Evolutionary conservation across 2,113 vertebrate genomes (phyloP), one percentile per base, ranked within the genome.

Genomic region (Verasper variegatus): DNA sequence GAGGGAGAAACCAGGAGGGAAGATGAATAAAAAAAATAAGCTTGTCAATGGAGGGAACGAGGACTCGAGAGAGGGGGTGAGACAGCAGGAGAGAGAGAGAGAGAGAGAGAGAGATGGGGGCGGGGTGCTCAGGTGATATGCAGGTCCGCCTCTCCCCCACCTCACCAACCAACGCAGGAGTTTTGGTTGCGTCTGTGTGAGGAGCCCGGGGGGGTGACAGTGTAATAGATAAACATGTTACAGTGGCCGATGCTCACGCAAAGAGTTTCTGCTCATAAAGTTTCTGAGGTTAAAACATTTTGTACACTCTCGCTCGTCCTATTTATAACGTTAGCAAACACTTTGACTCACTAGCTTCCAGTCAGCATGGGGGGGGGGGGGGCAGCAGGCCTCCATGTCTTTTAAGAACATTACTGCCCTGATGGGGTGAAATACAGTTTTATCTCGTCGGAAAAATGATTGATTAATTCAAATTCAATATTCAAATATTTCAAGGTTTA

Each of bases 221-320:
- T 73, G 80, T 77, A 86, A 85, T 74, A 86, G 86, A 89, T 86
- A 78, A 86, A 81, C 80, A 72, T 79, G 91, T 49, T 49, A 49
- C 9, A 40, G 37, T 40, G 37, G 37, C 37, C 37, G 27, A 12
- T 11, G 37, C 37, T 40, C 37, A 11, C 0, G 6, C 5, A 9
- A 40, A 78, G 31, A 70, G 66, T 57, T 76, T 79, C 54, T 47
- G 45, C 3, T 6, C 3, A 1, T 47, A 6, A 35, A 55, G 59
- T 55, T n/a, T 52, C 64, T 45, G 21, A 55, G 49, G 31, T 8
- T 35, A 6, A 64, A 68, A 80, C 74, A 40, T 57, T 76, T 83
- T 37, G 52, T 27, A 24, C 5, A 4, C 27, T 1, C n/a, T 45
- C 59, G 68, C 66, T 27, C 6, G 2, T 24, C 51, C 64, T 79